Evolutionary conservation across 2,888 invertebrate species (phyloP), one percentile per base, ranked within the genome.

Genomic region (Gandaritis pyraliata): DNA sequence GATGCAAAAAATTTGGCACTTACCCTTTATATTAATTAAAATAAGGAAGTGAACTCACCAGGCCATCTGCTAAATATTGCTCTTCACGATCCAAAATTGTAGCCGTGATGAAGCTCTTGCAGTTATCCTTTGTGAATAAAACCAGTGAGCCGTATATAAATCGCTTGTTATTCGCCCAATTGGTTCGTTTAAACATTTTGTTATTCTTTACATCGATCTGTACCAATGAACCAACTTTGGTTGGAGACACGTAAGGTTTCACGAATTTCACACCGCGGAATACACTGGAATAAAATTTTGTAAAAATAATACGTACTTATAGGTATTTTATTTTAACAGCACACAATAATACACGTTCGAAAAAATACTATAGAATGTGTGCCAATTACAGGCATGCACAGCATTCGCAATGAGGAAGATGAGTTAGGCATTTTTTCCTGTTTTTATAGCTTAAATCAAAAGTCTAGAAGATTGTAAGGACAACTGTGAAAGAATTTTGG

Each of bases 111-210:
- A 96, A 87, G 41, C 93, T 93, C 41, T 93, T 82, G 78, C 96
- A 97, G 58, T 94, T 88, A 74, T 96, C 94, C 2, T 91, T 91
- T 0, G 96, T 95, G 53, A 97, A 94, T 69, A 95, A 93, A 0
- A 97, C 80, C 50, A 97, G 86, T 0, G 96, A 94, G 0, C 97
- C 97, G 80, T 84, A 94, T 74, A 96, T 90, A 52, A 96, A 94
- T 52, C 95, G 84, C 74, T 94, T 94, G 69, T 78, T 87, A 56
- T 88, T 75, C 0, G 72, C 66, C 90, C 89, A 90, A 41, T 86
- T 86, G 7, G 83, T 89, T 76, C 48, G 90, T 73, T 73, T 78
- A 39, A 85, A 81, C 67, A 68, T 75, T 74, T 70, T 87, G 72
- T 72, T 81, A 1, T 58, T 74, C 5, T 57, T 70, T 6, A 76